Evolutionary conservation across 2,888 invertebrate genomes (phyloP), one percentile per base, ranked within the genome.

Genomic region (Pristionchus arcanus): DNA sequence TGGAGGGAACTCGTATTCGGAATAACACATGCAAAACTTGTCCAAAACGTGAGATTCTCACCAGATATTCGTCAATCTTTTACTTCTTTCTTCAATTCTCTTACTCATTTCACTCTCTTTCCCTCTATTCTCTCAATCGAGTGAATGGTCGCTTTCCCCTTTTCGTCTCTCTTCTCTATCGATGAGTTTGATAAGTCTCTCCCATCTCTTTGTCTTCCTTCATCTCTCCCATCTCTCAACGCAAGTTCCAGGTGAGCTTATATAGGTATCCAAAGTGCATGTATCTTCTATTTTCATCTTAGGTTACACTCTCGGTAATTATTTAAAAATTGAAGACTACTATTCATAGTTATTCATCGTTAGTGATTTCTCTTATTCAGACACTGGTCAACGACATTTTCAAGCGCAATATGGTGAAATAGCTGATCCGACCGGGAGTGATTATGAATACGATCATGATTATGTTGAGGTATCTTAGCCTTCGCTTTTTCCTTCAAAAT

Each of bases 361-460:
- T 49, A 49, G 4, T 9, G 34, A 71, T 34, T 11, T 71, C 34
- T 16, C 31, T 1, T 25, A 2, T 85, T 85, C 34, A 85, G 84
- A 85, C 28, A 85, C 84, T 34, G 84, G 84, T 25, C 84, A 85
- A 63, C 55, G 84, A 21, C 84, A 63, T 59, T 88, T 88, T 55
- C 31, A 55, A 15, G 55, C 87, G 5, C 74, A 88, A 34, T 88
- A 55, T 55, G 74, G 74, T 55, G 87, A 74, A 74, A 53, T 88
- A 7, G 34, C 87, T 15, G 49, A 34, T 37, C 87, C 89, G 2
- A 66, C 89, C 2, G 83, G 89, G 13, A 68, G 19, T 25, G 89
- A 89, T 37, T 89, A 89, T n/a, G 89, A 89, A 25, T 89, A 89
- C 42, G 89, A 89, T 37, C 59, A 83, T 21, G 89, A 89, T 83